These are phyloP conservation scores for Pantherophis vulpinus DNA, from an alignment of 2,797 vertebrate species.

Conservation along the genomic window DNA sequence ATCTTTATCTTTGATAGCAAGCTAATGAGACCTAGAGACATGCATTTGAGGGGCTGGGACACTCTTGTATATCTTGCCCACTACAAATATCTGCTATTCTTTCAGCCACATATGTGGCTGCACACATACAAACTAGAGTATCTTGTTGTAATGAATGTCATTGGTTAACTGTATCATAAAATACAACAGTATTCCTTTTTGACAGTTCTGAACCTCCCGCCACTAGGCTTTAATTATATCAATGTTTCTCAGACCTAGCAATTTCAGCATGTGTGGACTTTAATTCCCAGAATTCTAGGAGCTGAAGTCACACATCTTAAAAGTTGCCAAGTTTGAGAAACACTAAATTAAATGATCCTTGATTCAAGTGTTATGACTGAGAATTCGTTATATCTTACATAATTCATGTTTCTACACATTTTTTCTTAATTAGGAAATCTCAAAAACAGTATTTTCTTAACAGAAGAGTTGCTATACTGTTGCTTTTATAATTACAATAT, in stretches of 20 bases:
- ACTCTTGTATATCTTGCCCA: background rate
- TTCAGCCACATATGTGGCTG: background rate
- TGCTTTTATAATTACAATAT: background rate
- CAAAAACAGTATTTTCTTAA: background rate
- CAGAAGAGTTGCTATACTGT: background rate
- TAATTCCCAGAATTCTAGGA: background rate
- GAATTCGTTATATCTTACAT: background rate
- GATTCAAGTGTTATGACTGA: background rate
- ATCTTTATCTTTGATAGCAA: background rate
- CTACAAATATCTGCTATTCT: background rate
- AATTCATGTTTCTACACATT: background rate
- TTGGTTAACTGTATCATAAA: background rate
- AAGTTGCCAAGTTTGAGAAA: background rate
- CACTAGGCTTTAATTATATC: background rate
- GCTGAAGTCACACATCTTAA: background rate
- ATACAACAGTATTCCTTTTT: background rate
- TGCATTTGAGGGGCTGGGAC: background rate
- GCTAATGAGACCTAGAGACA: background rate
- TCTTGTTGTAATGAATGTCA: background rate
- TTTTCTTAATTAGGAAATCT: background rate
- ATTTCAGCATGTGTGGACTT: background rate
- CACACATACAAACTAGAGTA: background rate
- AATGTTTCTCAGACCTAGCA: background rate
- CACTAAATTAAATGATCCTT: background rate
- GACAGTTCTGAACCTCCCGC: background rate